A percentile compares a stretch with the other conserved stretches of the same genome.
Evolutionary conservation across 1,140 invertebrate genomes (phyloP).

Genomic region (Seison nebaliae): DNA sequence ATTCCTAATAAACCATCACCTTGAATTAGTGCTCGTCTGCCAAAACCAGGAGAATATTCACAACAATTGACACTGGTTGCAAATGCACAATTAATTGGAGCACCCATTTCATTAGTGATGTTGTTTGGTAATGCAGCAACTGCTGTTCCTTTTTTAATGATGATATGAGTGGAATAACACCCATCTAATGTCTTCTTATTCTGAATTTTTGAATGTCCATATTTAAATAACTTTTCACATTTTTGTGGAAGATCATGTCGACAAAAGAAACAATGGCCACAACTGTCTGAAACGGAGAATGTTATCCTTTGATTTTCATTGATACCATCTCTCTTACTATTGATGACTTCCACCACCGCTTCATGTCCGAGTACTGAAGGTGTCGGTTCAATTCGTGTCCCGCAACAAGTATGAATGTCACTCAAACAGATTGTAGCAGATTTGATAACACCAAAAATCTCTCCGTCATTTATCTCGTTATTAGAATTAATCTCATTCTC

Average conservation of each 20-base stretch:
- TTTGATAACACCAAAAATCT: conserved; percentile 1
- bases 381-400: conserved; percentile 8
- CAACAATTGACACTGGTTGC: conserved; percentile 10
- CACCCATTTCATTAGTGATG: conserved; percentile 3
- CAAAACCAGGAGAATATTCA: not conserved
- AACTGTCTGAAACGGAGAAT: conserved; percentile 7
- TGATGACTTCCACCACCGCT: conserved; percentile 4
- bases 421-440: conserved; percentile 3
- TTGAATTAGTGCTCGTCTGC: conserved; percentile 5
- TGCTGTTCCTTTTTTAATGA: conserved; percentile 3
- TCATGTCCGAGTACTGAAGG: conserved; percentile 10
- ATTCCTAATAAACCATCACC: conserved; percentile 12
- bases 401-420: conserved; percentile 7
- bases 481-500: not conserved
- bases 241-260: conserved; percentile 7
- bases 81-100: conserved; percentile 9
- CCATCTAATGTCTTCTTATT: conserved; percentile 5
- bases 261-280: conserved; percentile 7
- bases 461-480: not conserved
- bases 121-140: conserved; percentile 3
- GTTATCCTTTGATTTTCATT: conserved; percentile 1
- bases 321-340: conserved; percentile 1
- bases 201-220: conserved; percentile 7
- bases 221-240: conserved; percentile 9
- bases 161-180: conserved; percentile 9